phyloP scores from a whole-genome alignment of 2,113 vertebrate species.

The Bubo scandiacus region DNA sequence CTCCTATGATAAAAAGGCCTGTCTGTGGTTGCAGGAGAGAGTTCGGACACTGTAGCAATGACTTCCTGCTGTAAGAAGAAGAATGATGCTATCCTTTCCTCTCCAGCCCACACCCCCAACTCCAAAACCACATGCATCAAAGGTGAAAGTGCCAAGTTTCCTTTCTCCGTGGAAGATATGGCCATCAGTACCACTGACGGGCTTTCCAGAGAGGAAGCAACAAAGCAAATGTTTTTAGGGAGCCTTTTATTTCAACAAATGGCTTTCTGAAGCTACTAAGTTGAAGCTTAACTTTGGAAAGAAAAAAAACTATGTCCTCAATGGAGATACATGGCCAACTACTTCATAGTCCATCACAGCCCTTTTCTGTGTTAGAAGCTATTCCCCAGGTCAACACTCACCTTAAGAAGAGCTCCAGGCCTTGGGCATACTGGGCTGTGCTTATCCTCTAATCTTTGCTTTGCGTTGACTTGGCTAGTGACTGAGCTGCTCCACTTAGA shows the following conservation, averaged over 20 bases:
- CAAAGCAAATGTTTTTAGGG: not conserved
- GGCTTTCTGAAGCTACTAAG: not conserved
- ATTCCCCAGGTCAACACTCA: rapidly evolving
- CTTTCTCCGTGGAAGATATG: not conserved
- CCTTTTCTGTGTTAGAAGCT: not conserved
- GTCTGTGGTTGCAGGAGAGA: not conserved
- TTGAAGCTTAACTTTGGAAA: not conserved
- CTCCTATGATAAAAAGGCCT: not conserved
- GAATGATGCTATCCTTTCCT: not conserved
- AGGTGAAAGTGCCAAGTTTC: not conserved
- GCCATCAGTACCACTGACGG: rapidly evolving
- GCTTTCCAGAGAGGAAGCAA: not conserved
- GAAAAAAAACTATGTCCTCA: not conserved
- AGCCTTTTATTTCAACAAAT: not conserved
- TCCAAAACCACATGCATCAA: not conserved
- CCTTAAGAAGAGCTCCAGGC: not conserved
- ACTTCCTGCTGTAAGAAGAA: not conserved
- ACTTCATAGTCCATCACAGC: not conserved
- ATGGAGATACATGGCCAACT: not conserved
- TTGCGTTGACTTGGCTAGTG: not conserved
- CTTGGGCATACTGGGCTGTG: not conserved
- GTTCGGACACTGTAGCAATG: not conserved
- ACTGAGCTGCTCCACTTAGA: not conserved
- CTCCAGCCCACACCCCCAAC: not conserved
- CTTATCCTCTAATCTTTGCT: not conserved